Percentiles rank a stretch among this genome's conserved stretches.
phyloP scores from a whole-genome alignment of 2,113 vertebrate species.

The Elaphurus davidianus region DNA sequence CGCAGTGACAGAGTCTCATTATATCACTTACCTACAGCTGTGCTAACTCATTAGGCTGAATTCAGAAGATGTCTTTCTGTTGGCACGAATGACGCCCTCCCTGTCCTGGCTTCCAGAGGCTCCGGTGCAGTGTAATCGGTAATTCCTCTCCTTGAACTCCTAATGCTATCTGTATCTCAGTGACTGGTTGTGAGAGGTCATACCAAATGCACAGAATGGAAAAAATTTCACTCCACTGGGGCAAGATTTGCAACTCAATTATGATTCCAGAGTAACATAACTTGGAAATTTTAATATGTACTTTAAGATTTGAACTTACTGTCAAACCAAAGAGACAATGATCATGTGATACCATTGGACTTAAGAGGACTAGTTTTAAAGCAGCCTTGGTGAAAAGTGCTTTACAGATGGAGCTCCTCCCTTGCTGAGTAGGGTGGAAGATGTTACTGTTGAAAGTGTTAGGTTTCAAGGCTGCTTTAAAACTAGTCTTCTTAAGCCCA shows the following conservation, averaged over 20 bases:
- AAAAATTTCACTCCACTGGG: not conserved
- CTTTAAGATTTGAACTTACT: conserved; percentile 30
- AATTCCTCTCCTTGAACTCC: not conserved
- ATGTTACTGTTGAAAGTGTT: not conserved
- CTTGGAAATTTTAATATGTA: conserved; percentile 40
- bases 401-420: not conserved
- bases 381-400: not conserved
- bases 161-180: not conserved
- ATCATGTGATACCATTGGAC: not conserved
- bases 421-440: not conserved
- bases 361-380: not conserved
- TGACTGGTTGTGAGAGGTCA: conserved; percentile 2
- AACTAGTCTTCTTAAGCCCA: too few species aligned
- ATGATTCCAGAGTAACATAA: conserved; percentile 43
- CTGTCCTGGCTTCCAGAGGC: not conserved
- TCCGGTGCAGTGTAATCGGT: not conserved
- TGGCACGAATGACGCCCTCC: not conserved
- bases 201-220: not conserved
- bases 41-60: not conserved
- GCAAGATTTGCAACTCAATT: conserved; percentile 35
- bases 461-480: too few species aligned
- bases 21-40: not conserved
- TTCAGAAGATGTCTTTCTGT: not conserved
- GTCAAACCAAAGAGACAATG: not conserved
- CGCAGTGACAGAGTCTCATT: not conserved